These are phyloP conservation scores for Pimpla rufipes DNA, from an alignment of 2,888 invertebrate species.

Conservation along the genomic window DNA sequence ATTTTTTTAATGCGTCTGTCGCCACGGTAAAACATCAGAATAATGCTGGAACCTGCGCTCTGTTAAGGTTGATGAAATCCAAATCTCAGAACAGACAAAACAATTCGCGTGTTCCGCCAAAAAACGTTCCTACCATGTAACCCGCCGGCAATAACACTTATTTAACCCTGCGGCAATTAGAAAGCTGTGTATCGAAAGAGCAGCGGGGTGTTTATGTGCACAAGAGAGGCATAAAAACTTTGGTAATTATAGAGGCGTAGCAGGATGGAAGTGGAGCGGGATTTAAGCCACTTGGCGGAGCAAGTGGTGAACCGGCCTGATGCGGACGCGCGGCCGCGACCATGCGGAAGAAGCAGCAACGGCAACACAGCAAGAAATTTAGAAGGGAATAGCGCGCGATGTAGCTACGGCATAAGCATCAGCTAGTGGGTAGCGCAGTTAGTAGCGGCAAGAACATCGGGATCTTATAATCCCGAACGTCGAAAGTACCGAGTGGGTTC, in stretches of 20 bases:
- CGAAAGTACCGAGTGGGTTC: slow-evolving; percentile 39
- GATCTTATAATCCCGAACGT: slow-evolving; percentile 60
- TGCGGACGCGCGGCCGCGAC: slow-evolving; percentile 32
- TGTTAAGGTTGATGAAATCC: no score
- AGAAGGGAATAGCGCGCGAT: slow-evolving; percentile 6
- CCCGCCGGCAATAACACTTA: not conserved
- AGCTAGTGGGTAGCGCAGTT: slow-evolving; percentile 2
- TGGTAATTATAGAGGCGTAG: slow-evolving; percentile 37
- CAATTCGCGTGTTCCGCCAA: not conserved
- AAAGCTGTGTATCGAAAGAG: not conserved
- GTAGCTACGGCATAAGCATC: not conserved
- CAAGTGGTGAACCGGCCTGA: slow-evolving; percentile 31
- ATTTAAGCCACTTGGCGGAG: slow-evolving; percentile 47
- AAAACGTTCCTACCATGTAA: not conserved
- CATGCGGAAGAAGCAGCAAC: slow-evolving; percentile 24
- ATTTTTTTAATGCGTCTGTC: no score
- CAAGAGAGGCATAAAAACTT: slow-evolving; percentile 33
- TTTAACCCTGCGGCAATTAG: not conserved
- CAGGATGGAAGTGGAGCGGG: not conserved
- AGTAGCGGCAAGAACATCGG: slow-evolving; percentile 45
- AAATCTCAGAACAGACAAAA: not conserved
- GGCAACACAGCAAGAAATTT: slow-evolving; percentile 39
- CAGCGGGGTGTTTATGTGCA: slow-evolving; percentile 29
- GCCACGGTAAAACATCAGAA: no score
- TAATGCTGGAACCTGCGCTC: no score